Base-by-base conservation (phyloP, 2,888 invertebrate species). In the Chrysolina oricalcia region DNA sequence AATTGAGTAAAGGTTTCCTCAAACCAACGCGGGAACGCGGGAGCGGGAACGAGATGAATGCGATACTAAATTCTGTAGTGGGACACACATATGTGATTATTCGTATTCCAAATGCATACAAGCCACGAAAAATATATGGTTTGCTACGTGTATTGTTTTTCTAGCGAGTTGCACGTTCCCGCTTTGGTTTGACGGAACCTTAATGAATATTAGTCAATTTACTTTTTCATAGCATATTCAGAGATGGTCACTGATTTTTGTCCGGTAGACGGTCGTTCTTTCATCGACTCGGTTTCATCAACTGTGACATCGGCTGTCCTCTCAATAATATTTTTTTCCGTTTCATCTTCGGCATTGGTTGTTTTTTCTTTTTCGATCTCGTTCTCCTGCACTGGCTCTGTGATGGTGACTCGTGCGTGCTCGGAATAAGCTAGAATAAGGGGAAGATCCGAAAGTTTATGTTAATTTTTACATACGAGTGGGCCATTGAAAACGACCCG, bases 231-330 rank as follows among this genome's bases (percentile, higher is more conserved):
- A 11, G 19, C 11, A 43, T 1, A 2, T 21, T 21, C 53, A 11
- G 53, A 53, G 13, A 53, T 53, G 17, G 50, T 21, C 21, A 53
- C 21, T 11, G 53, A 53, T 53, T 53, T 53, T 21, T 53, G 53
- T 21, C 9, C 21, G 53, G 15, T 11, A 53, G 50, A 53, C 21
- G 5, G 2, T 23, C 21, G 5, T 21, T 53, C 53, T 53, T 4
- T 53, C 5, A 11, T 4, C 13, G 5, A 11, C 19, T 13, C 53
- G 4, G 2, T 53, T 53, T 11, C 13, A 3, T 53, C 21, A 4
- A 5, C 53, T 11, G 21, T 10, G 5, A 53, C 11, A 21, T 53
- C 53, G 21, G 53, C 19, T 5, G 53, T 13, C 19, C 0, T 21
- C 21, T 53, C 53, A 21, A 21, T 21, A 9, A 10, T 53, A 21